These are phyloP conservation scores for Bettongia penicillata DNA, from an alignment of 2,113 vertebrate species.

Conservation along the genomic window DNA sequence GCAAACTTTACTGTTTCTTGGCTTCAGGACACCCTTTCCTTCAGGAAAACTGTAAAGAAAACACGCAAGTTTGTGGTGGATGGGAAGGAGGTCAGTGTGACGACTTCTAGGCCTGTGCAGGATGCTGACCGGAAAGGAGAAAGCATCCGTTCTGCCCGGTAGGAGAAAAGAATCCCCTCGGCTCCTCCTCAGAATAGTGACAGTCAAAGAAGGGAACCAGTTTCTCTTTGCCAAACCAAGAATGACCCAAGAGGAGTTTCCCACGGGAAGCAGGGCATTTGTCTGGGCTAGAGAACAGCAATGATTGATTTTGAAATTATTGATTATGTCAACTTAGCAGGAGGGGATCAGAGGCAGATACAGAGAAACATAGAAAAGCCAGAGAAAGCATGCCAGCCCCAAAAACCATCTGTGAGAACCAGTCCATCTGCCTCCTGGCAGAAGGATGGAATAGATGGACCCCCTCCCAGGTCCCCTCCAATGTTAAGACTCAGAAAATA, in stretches of 20 bases:
- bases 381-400: neutral
- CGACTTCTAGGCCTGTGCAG: conserved; percentile 72
- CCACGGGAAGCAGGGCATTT: neutral
- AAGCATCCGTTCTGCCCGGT: conserved; percentile 80
- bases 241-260: neutral
- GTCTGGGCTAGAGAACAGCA: neutral
- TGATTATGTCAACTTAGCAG: neutral
- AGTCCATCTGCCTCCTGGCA: neutral
- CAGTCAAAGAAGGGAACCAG: neutral
- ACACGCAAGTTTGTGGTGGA: conserved; percentile 81
- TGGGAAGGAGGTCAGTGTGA: conserved; percentile 82
- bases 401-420: neutral
- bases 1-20: fast-evolving
- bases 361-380: neutral
- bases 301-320: neutral
- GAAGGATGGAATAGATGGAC: neutral
- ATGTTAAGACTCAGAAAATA: neutral
- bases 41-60: conserved; percentile 72
- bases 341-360: neutral
- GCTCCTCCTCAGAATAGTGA: neutral
- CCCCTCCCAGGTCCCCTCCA: neutral
- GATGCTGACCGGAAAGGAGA: conserved; percentile 62
- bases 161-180: neutral
- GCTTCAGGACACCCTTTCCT: neutral
- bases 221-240: neutral